These are phyloP conservation scores for Lasioglossum pauxillum DNA, from an alignment of 2,888 invertebrate species.

Conservation along the genomic window DNA sequence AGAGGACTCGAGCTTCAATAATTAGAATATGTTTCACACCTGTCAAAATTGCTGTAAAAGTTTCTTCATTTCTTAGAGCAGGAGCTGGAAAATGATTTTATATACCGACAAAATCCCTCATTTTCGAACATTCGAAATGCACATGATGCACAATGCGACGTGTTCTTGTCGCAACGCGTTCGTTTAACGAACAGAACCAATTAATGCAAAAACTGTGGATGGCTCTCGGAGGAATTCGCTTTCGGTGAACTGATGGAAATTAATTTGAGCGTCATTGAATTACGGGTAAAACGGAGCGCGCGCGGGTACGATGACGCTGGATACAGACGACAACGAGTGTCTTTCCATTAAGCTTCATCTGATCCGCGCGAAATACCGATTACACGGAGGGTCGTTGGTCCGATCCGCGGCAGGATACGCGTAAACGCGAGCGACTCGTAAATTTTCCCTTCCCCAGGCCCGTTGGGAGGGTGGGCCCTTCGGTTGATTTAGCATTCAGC, in stretches of 20 bases:
- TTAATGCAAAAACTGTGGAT: not conserved
- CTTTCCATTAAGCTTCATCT: conserved; percentile 61
- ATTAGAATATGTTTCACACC: not conserved
- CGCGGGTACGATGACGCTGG: not conserved
- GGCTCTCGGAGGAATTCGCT: not conserved
- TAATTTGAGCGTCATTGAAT: conserved; percentile 4
- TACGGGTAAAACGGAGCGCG: not conserved
- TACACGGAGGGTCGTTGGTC: conserved; percentile 62
- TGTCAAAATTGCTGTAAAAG: not conserved
- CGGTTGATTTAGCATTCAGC: conserved; percentile 84
- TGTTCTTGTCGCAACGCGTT: not conserved
- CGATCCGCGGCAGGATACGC: conserved; percentile 57
- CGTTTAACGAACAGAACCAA: not conserved
- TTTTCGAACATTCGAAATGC: not conserved
- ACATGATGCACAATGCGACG: not conserved
- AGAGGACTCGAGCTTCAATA: not conserved
- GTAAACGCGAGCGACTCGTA: conserved; percentile 74
- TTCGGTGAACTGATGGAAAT: not conserved
- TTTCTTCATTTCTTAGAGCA: not conserved
- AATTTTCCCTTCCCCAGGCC: conserved; percentile 72
- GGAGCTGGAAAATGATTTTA: too few relatives aligned
- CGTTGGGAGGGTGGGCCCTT: conserved; percentile 75
- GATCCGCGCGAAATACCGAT: conserved; percentile 68
- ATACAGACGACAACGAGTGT: conserved; percentile 32
- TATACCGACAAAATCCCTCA: not conserved